Percentiles rank a stretch among this genome's conserved stretches.
phyloP scores from a whole-genome alignment of 2,888 invertebrate species.

The Argyresthia goedartella region DNA sequence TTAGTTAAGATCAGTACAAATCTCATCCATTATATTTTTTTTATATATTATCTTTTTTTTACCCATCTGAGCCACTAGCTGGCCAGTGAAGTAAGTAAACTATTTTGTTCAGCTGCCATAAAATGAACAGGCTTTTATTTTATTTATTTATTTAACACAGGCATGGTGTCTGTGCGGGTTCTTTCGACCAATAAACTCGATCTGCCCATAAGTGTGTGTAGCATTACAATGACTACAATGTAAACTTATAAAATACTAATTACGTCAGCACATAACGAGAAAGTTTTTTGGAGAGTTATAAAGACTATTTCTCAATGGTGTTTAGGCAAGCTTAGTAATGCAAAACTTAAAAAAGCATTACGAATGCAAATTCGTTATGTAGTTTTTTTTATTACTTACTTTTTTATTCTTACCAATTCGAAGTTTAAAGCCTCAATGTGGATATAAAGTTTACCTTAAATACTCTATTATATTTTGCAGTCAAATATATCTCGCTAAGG shows the following conservation, averaged over 20 bases:
- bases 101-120: no score
- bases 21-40: no score
- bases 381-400: background rate
- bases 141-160: no score
- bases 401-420: background rate
- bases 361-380: no score
- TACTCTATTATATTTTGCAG: conserved; percentile 1
- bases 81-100: no score
- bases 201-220: background rate
- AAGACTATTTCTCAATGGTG: conserved; percentile 15
- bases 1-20: no score
- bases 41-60: no score
- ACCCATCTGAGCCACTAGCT: no score
- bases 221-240: background rate
- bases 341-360: no score
- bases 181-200: no score
- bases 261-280: conserved; percentile 13
- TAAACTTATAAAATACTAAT: background rate
- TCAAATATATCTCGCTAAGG: background rate
- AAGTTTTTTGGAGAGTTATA: conserved; percentile 24
- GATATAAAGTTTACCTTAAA: background rate
- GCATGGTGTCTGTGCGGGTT: no score
- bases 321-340: background rate
- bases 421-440: background rate
- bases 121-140: no score